Base-by-base conservation (phyloP, 1,140 invertebrate species). In the Eueides isabella region DNA sequence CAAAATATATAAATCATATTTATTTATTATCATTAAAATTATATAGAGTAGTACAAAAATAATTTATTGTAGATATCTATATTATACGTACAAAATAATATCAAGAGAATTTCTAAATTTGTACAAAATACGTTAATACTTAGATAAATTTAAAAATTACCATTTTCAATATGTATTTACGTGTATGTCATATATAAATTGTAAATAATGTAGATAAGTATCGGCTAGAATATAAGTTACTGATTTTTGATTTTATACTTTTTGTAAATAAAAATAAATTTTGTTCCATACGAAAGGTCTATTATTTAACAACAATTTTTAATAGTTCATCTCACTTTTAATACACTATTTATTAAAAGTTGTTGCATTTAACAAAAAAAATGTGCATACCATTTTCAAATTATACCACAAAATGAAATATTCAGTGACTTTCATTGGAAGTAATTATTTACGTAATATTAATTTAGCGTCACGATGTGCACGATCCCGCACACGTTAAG, bases 181-280 rank as follows among this genome's bases (percentile, higher is more conserved):
- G n/a, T n/a, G n/a, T n/a, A n/a, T n/a, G n/a, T n/a, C n/a, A 67
- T 67, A 33, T 68, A 63, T 63, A 73, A 72, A 78, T 76, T 87
- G 87, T 89, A 89, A 87, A 89, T 89, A 89, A 79, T 83, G 81
- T 86, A 86, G 80, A 80, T 84, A 80, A 71, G 71, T 67, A 71
- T 74, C 44, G 30, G 67, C n/a, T 74, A 74, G 67, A 64, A 41
- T 71, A 70, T 77, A 55, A 80, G 71, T 73, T 74, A 71, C 69
- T 62, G 23, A 62, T 81, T 77, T 79, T 71, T 67, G 67, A 67
- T 75, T 71, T 77, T 67, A 61, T 73, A 76, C 61, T 55, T 55
- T 55, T 70, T 80, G 80, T 80, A 80, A 79, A 81, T 81, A 80
- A 67, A 76, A 87, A 86, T 86, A 85, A 84, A 87, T 78, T 77